These are phyloP conservation scores for Onthophagus taurus DNA, from an alignment of 1,140 invertebrate species.

Conservation along the genomic window DNA sequence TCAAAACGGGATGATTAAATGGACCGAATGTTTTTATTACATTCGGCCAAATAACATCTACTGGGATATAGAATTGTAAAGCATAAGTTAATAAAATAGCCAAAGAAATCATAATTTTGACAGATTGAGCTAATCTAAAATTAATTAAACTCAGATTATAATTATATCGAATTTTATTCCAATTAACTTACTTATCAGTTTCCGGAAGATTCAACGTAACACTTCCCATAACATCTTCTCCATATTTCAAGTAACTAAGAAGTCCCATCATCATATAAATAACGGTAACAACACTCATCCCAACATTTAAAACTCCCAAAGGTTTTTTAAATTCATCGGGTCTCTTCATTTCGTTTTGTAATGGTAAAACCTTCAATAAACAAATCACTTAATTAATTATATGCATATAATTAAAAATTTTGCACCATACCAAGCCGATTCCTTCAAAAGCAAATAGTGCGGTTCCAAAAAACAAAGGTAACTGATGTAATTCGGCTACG, in stretches of 20 bases:
- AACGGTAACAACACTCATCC: conserved; percentile 66
- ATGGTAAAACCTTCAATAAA: conserved; percentile 61
- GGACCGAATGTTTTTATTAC: conserved; percentile 42
- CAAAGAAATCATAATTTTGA: conserved; percentile 60
- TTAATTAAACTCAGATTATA: not conserved
- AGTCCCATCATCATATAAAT: conserved; percentile 75
- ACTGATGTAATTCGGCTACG: conserved; percentile 41
- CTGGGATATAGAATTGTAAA: conserved; percentile 81
- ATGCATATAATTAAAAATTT: not conserved
- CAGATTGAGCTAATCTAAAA: conserved; percentile 45
- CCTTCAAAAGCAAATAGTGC: conserved; percentile 71
- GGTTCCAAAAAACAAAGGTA: conserved; percentile 64
- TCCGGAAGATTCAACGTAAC: conserved; percentile 59
- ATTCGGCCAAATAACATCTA: conserved; percentile 53
- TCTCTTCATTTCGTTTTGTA: conserved; percentile 85
- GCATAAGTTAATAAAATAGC: conserved; percentile 71
- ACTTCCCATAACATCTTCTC: conserved; percentile 52
- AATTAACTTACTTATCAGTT: conserved; percentile 46
- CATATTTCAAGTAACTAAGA: conserved; percentile 74
- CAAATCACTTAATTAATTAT: no score
- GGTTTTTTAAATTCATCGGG: conserved; percentile 64
- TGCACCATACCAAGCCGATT: conserved; percentile 55
- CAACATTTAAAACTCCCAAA: conserved; percentile 73
- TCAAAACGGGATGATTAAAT: conserved; percentile 42
- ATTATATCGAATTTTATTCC: not conserved